phyloP scores from a whole-genome alignment of 2,113 vertebrate genomes.

The Tylochromis polylepis region DNA sequence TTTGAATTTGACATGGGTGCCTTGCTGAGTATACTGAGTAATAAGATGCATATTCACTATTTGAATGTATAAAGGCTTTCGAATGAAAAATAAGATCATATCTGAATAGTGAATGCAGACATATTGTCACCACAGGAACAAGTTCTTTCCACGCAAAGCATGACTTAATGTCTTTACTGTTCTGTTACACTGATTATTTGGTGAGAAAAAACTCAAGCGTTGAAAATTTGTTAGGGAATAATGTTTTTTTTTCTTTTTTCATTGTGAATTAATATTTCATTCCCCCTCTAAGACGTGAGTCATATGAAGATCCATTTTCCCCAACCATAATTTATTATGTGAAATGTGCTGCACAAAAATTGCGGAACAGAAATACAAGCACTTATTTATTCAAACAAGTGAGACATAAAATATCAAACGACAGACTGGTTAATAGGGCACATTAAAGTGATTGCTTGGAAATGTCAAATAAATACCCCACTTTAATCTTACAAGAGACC shows the following conservation, averaged over 20 bases:
- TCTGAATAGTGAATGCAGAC: background rate
- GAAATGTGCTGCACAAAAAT: background rate
- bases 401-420: background rate
- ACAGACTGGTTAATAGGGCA: background rate
- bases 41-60: background rate
- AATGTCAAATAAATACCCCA: slow-evolving; percentile 10
- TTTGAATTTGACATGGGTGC: background rate
- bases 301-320: background rate
- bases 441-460: slow-evolving; percentile 14
- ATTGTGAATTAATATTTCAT: background rate
- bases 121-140: background rate
- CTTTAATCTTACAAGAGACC: slow-evolving; percentile 7
- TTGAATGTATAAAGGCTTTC: background rate
- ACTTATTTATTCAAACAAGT: background rate
- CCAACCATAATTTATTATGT: background rate
- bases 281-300: background rate
- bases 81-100: background rate
- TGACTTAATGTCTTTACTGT: background rate
- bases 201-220: background rate
- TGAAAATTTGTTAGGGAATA: background rate
- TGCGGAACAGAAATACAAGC: background rate
- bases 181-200: background rate
- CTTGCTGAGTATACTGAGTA: background rate
- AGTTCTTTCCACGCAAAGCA: background rate
- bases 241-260: background rate